Evolutionary conservation across 2,797 vertebrate genomes (phyloP), one percentile per base, ranked within the genome.

Genomic region (Novumbra hubbsi): DNA sequence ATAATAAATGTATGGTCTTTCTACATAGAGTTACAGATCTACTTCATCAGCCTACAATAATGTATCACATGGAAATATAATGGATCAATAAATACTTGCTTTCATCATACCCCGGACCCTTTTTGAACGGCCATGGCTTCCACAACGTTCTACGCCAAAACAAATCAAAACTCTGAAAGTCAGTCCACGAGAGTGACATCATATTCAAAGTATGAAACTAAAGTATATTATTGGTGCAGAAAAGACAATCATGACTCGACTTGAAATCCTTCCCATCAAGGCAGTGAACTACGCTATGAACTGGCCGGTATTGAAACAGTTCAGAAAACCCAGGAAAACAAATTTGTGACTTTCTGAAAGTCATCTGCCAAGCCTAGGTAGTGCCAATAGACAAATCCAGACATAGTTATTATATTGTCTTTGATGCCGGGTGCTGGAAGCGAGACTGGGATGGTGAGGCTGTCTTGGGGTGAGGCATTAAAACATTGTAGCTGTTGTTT

Each of bases 151-250:
- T 73, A 75, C 73, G 72, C 66, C 67, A 73, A 81, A 81, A 81
- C 75, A 81, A 81, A 83, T 34, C 71, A 12, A 16, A 64, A 68
- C 68, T 76, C 34, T 68, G 74, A 34, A 67, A 69, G 65, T 17
- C 48, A 76, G n/a, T 70, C 73, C 73, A 73, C 45, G 34, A 21
- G 62, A 57, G 34, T 73, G 41, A 73, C 77, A 69, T 77, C 64
- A 73, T 69, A 73, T 74, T 52, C 74, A 62, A 57, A 50, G 71
- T 68, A 76, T 74, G 76, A 74, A 73, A 76, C 71, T 80, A 73
- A 24, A 17, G 49, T 30, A 72, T 48, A 24, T 64, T 41, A 63
- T 19, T 48, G 24, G 8, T 32, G 28, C 11, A 30, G 24, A 17
- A 16, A 14, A 30, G 60, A 63, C 30, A 0, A 28, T 63, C 27